Evolutionary conservation across 2,797 vertebrate genomes (phyloP).

Genomic region (Clamator glandarius): DNA sequence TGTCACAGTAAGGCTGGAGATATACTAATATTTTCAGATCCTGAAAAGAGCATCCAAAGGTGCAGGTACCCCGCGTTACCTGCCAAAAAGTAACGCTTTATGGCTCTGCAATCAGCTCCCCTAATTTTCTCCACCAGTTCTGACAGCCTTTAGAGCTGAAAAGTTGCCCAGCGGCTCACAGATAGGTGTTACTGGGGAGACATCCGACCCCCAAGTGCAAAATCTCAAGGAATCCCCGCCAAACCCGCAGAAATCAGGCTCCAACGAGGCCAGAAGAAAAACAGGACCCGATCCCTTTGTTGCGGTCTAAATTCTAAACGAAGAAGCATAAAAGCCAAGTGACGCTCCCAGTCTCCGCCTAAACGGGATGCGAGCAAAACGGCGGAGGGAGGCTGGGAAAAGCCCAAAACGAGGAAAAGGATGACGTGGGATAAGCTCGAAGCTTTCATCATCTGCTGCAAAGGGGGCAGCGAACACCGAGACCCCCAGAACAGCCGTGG

Average conservation of each 20-base stretch:
- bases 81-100: not conserved
- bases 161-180: not conserved
- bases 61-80: not conserved
- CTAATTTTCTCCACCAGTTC: not conserved
- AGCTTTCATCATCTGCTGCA: not conserved
- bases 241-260: not conserved
- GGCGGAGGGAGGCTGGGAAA: not conserved
- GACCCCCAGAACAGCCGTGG: too few species aligned
- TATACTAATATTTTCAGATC: rapidly evolving
- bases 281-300: too few species aligned
- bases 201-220: too few species aligned
- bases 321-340: not conserved
- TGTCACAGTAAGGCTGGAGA: not conserved
- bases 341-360: not conserved
- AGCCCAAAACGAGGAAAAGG: not conserved
- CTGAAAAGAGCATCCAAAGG: not conserved
- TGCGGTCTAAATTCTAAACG: not conserved
- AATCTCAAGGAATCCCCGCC: not conserved
- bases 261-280: not conserved
- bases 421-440: not conserved
- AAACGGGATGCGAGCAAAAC: not conserved
- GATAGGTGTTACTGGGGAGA: too few species aligned
- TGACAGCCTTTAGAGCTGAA: not conserved
- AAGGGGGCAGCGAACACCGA: not conserved
- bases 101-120: not conserved